A percentile compares a stretch with the other conserved stretches of the same genome.
These are phyloP conservation scores for Chrysoperla carnea DNA, from an alignment of 1,140 invertebrate species.

Conservation along the genomic window DNA sequence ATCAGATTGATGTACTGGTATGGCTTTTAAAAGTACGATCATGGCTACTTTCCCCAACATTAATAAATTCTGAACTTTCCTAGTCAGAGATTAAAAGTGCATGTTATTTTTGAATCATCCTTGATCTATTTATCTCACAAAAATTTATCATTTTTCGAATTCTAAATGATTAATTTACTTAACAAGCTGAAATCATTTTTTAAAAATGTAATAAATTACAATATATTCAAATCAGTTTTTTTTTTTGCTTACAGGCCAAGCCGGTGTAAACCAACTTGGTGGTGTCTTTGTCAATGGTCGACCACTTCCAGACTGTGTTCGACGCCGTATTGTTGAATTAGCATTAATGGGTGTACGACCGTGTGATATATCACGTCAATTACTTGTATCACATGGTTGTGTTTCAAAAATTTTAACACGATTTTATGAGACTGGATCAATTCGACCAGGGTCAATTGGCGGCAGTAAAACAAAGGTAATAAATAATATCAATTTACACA, in stretches of 20 bases:
- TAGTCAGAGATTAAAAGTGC: too few relatives aligned
- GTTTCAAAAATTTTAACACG: slow-evolving; percentile 95
- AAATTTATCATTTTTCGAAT: too few relatives aligned
- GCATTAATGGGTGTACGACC: slow-evolving; percentile 81
- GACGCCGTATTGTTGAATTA: slow-evolving; percentile 83
- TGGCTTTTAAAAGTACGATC: too few relatives aligned
- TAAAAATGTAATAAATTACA: too few relatives aligned
- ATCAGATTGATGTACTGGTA: too few relatives aligned
- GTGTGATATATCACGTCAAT: slow-evolving; percentile 87
- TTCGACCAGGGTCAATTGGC: slow-evolving; percentile 77
- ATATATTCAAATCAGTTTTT: too few relatives aligned
- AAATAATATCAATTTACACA: background rate
- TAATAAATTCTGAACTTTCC: too few relatives aligned
- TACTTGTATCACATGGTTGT: slow-evolving; percentile 89
- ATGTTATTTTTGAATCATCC: too few relatives aligned
- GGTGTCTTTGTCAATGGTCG: slow-evolving; percentile 93
- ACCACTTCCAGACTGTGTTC: slow-evolving; percentile 83
- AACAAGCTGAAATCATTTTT: too few relatives aligned
- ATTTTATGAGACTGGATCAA: slow-evolving; percentile 89
- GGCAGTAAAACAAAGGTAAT: slow-evolving; percentile 79
- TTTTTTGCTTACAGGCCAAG: slow-evolving; percentile 50
- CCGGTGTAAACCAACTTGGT: slow-evolving; percentile 88
- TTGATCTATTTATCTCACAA: too few relatives aligned
- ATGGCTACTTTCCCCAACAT: too few relatives aligned
- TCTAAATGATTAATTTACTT: too few relatives aligned